Evolutionary conservation across 2,888 invertebrate genomes (phyloP).

Genomic region (Gasteruption jaculator): DNA sequence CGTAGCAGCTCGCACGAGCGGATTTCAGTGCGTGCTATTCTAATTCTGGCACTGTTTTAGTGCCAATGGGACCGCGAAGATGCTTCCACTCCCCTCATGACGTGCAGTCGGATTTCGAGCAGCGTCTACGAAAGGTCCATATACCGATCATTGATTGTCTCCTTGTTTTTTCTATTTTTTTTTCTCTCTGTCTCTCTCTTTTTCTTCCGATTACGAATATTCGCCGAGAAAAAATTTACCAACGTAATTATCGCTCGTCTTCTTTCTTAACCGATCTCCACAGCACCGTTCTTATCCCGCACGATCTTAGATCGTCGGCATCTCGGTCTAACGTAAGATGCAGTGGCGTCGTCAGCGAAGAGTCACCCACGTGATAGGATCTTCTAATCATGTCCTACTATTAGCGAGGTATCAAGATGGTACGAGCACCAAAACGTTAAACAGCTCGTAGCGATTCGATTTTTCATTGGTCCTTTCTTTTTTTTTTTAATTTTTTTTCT

Average conservation of each 20-base stretch:
- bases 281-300: no score
- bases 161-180: no score
- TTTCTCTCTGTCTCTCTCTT: constrained; percentile 8
- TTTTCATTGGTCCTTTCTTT: constrained; percentile 3
- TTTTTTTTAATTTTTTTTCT: no score
- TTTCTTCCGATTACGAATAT: background rate
- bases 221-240: background rate
- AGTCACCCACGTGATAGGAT: constrained; percentile 48
- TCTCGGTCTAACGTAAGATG: no score
- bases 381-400: constrained; percentile 45
- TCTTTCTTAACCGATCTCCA: no score
- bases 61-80: no score
- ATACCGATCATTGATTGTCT: no score
- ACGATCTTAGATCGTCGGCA: no score
- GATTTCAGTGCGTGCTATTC: constrained; percentile 25
- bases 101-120: constrained; percentile 37
- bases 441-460: background rate
- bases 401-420: constrained; percentile 50
- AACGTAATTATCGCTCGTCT: constrained; percentile 15
- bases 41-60: constrained; percentile 36
- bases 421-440: constrained; percentile 30
- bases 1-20: no score
- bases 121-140: constrained; percentile 36
- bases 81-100: constrained; percentile 27
- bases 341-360: constrained; percentile 48